Evolutionary conservation across 2,113 vertebrate species (phyloP), one percentile per base, ranked within the genome.

Genomic region (Corvus moneduloides): DNA sequence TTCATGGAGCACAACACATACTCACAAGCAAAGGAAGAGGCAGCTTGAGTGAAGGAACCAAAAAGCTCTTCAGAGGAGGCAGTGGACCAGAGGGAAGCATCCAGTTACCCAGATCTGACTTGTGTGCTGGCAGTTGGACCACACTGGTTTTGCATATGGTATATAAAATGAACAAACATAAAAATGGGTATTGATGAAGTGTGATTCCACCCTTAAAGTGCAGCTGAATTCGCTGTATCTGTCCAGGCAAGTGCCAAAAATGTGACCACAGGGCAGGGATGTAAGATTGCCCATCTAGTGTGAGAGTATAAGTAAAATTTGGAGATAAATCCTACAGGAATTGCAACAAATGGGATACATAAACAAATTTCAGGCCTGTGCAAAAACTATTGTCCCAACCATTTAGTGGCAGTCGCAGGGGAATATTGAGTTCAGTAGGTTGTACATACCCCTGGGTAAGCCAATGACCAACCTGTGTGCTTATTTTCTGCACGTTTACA

Each of bases 151-250:
- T 85, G 44, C 82, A 73, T 68, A 48, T 76, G 71, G 62, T 69
- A 28, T 32, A 61, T 79, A 80, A 96, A 94, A 93, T 58, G 82
- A 80, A 54, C 14, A 49, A 76, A 82, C 71, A 56, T 83, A 83
- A 93, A 93, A 90, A 58, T 8, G 46, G 82, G 63, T 93, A 68
- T 35, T 93, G 95, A 92, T 94, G 90, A 83, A 92, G 95, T 95
- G 95, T 0, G 23, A 92, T 69, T 90, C 92, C 41, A 73, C 22
- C 67, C 54, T 76, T 85, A 82, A 80, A 95, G 62, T 48, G 46
- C 49, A 77, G 49, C 59, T 93, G 62, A 93, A 85, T 87, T 55
- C 67, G 49, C 69, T 76, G 62, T 56, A 58, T 69, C 54, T 14
- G 44, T 21, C 41, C 84, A 69, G 49, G 22, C 41, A 94, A 85